Percentiles rank a stretch among this genome's conserved stretches.
Conservation (phyloP, 2,888 invertebrate species). For the Nomada goodeniana region DNA sequence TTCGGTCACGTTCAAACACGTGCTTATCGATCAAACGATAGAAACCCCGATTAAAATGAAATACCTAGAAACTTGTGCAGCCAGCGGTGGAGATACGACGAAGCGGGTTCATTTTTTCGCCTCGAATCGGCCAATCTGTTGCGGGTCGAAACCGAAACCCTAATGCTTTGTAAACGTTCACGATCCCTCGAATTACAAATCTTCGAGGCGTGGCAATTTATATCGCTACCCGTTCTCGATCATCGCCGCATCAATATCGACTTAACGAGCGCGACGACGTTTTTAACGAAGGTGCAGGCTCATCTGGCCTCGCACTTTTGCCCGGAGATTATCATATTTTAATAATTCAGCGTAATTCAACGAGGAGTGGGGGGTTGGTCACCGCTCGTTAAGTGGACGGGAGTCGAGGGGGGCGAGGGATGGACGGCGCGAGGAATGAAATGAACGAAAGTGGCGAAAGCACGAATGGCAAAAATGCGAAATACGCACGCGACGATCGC, state of each 20-base stretch:
- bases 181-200: constrained; percentile 16
- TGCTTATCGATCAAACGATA: not conserved
- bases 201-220: constrained; percentile 15
- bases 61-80: too few relatives aligned
- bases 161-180: not conserved
- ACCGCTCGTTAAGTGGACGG: constrained; percentile 4
- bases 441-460: constrained; percentile 24
- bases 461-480: constrained; percentile 33
- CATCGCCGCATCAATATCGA: constrained; percentile 39
- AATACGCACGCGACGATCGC: constrained; percentile 39
- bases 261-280: constrained; percentile 39
- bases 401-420: not conserved
- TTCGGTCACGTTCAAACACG: constrained; percentile 20
- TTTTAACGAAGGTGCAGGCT: constrained; percentile 36
- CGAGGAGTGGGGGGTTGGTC: not conserved
- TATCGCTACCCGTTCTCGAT: constrained; percentile 13
- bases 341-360: constrained; percentile 48
- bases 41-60: not conserved
- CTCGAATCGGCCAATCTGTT: too few relatives aligned
- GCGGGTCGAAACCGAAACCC: not conserved
- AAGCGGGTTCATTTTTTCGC: too few relatives aligned
- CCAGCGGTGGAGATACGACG: too few relatives aligned
- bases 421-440: constrained; percentile 1
- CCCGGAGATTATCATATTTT: constrained; percentile 46
- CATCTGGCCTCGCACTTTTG: constrained; percentile 28